Evolutionary conservation across 2,797 vertebrate species (phyloP), one percentile per base, ranked within the genome.

Genomic region (Ibycter americanus): DNA sequence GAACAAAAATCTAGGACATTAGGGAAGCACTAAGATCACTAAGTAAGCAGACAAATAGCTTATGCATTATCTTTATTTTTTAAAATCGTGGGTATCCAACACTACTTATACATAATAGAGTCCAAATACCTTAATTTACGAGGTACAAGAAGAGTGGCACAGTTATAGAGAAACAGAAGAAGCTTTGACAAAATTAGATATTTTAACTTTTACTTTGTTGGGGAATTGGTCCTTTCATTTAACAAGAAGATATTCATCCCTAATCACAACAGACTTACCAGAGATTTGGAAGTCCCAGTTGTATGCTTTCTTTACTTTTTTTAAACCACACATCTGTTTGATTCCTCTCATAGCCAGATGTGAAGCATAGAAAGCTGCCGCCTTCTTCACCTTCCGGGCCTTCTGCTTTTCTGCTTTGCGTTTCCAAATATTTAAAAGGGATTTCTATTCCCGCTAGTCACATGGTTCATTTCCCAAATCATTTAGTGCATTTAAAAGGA

Each of bases 371-470:
- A 89, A 88, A 88, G n/a, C 32, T 85, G 72, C 32, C 10, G 1
- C 8, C 38, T 77, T 82, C 47, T 82, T 90, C 54, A 92, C 44
- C 31, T 94, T 73, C 65, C 80, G 40, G 18, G 23, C 61, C 61
- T 93, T 83, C 78, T 87, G 19, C 36, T 94, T 81, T 93, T 83
- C 78, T 87, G 19, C 32, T 94, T 81, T 68, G 4, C 82, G 31
- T 67, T 76, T 73, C 40, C 55, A 71, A 66, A 59, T 63, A 58
- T 87, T 82, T 81, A 38, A 85, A 83, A 81, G 29, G 52, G 27
- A 66, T 90, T 95, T 95, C 36, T 95, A 8, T 89, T 95, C 51
- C 82, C 91, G 15, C 52, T 87, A 68, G 67, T 87, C 77, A 91
- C 56, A 56, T 81, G 67, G 19, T 80, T 94, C 22, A 67, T 88